These are phyloP conservation scores for Drosophila virilis DNA, from an alignment of 1,140 invertebrate species.

Conservation along the genomic window DNA sequence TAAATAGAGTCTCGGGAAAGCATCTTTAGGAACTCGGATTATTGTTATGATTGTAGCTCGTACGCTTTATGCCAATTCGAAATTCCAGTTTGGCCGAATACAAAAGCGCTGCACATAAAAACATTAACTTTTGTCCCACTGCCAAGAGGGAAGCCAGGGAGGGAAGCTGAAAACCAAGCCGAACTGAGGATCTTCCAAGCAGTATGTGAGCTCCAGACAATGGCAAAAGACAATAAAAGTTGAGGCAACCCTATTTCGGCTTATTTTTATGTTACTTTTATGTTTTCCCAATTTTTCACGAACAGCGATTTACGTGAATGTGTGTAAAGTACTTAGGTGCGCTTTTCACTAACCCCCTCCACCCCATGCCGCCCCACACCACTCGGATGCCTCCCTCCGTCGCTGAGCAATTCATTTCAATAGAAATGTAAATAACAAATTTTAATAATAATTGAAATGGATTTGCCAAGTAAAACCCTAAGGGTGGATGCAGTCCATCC, in stretches of 20 bases:
- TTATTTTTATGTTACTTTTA: slow-evolving; percentile 58
- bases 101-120: slow-evolving; percentile 68
- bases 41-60: slow-evolving; percentile 41
- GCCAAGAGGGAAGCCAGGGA: slow-evolving; percentile 22
- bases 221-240: slow-evolving; percentile 49
- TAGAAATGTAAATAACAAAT: slow-evolving; percentile 81
- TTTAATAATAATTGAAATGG: slow-evolving; percentile 81
- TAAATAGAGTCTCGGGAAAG: slow-evolving; percentile 55
- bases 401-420: slow-evolving; percentile 65
- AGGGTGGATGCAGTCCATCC: slow-evolving; percentile 38
- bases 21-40: slow-evolving; percentile 47
- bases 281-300: slow-evolving; percentile 75
- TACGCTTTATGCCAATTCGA: slow-evolving; percentile 52
- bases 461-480: slow-evolving; percentile 37
- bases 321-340: slow-evolving; percentile 23
- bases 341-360: slow-evolving; percentile 34
- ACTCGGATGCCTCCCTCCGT: not conserved
- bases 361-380: not conserved
- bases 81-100: slow-evolving; percentile 65
- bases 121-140: slow-evolving; percentile 67
- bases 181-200: slow-evolving; percentile 34
- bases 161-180: slow-evolving; percentile 22
- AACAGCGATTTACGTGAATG: slow-evolving; percentile 37
- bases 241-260: slow-evolving; percentile 52
- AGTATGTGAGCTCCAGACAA: slow-evolving; percentile 33